Evolutionary conservation across 2,113 vertebrate species (phyloP), one percentile per base, ranked within the genome.

Genomic region (Peromyscus leucopus): DNA sequence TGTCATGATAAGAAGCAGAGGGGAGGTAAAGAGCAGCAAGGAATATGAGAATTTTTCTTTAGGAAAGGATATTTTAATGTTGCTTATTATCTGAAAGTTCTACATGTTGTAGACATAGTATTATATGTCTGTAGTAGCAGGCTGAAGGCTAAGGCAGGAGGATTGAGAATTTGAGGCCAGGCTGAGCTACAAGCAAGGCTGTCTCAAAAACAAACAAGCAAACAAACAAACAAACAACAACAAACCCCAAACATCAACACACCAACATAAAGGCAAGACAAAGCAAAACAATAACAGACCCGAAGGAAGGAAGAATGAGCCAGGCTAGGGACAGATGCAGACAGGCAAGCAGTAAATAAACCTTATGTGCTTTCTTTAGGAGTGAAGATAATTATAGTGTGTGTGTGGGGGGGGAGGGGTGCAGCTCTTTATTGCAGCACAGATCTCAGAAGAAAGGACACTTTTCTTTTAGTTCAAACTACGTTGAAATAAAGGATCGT

Each of bases 391-490:
- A 65, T 85, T 57, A 69, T 0, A 59, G 42, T 55, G 13, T 24
- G 42, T 57, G 31, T 80, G 28, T 80, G 39, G 9, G 71, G 39
- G 0, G 26, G 7, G 36, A 5, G n/a, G 36, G 13, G 15, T n/a
- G 21, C 26, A 42, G 7, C 39, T 87, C 12, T 75, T 74, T 91
- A 65, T 48, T 17, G 91, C 42, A 69, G 8, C 61, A 65, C 9
- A 76, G 33, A 76, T 33, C 19, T 74, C 57, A 65, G 26, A 46
- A 90, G 75, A 85, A 42, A 84, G 57, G 5, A 42, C 9, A 74
- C 71, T 89, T 92, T 63, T 90, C 79, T 95, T 92, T 84, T 94
- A 93, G 72, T 59, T 90, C 59, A 75, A 76, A 72, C 39, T 94
- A 90, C 39, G 90, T 80, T 72, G 48, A 88, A 96, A 94, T 36